Evolutionary conservation across 2,797 vertebrate species (phyloP), one percentile per base, ranked within the genome.

Genomic region (Pampus argenteus): DNA sequence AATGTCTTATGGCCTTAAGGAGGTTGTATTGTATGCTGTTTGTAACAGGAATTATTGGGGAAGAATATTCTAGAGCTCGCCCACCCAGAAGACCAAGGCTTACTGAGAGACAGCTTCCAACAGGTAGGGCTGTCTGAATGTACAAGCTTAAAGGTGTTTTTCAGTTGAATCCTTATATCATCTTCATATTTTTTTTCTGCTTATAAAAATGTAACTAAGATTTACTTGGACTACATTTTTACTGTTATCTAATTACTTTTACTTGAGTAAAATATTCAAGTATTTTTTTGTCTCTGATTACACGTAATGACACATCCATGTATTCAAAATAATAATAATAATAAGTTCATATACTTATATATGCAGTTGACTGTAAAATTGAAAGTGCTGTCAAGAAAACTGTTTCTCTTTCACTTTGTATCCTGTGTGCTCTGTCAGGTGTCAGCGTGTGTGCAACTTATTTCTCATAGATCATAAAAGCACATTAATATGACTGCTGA

Each of bases 101-200:
- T 99, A 68, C 80, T 99, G 66, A 93, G 96, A 86, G 97, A 99
- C 91, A 99, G 98, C 79, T 97, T 99, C 42, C 97, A 98, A 71
- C 97, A 99, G 98, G 98, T 99, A 55, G 18, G 56, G 15, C 29
- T 26, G 1, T 48, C 5, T 40, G 4, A 59, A 25, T n/a, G n/a
- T n/a, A n/a, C n/a, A n/a, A 29, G 28, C 28, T 6, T 29, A 29
- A 29, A 29, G 7, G 4, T 29, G 28, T 29, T 29, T 6, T 29
- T 29, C 6, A 5, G 4, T 29, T 29, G 5, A 29, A 29, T 29
- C 5, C 5, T 4, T 29, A 29, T 29, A 29, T 29, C 28, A 29
- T 29, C 28, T 5, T 29, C 28, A 29, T 29, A 29, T 29, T 29
- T 29, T 29, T 29, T 29, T 29, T 5, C 7, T 29, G 26, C n/a